Evolutionary conservation across 2,797 vertebrate species (phyloP).

Genomic region (Lindbergichthys nudifrons): DNA sequence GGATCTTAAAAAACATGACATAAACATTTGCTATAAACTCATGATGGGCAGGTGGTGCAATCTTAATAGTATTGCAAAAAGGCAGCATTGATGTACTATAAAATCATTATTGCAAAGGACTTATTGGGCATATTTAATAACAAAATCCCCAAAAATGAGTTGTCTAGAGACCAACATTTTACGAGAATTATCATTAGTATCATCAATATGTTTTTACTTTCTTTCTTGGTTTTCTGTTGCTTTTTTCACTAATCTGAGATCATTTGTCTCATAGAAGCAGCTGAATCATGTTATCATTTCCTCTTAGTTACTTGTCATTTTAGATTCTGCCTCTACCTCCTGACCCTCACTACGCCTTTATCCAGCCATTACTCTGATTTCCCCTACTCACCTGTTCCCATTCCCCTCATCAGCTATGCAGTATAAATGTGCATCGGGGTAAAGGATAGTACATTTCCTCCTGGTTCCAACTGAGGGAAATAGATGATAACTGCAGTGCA

Average conservation of each 20-base stretch:
- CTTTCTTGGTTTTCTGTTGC: neutral
- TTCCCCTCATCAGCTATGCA: neutral
- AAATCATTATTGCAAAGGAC: too few species aligned
- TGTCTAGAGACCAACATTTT: neutral
- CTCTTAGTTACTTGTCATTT: too few species aligned
- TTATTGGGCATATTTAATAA: neutral
- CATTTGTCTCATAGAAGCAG: too few species aligned
- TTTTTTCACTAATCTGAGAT: neutral
- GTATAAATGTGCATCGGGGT: neutral
- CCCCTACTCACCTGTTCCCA: neutral
- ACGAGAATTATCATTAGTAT: neutral
- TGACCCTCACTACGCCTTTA: neutral
- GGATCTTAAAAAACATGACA: neutral
- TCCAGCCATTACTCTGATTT: neutral
- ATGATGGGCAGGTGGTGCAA: neutral
- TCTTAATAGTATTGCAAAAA: neutral
- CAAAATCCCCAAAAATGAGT: neutral
- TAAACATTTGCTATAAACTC: too few species aligned
- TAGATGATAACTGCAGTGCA: neutral
- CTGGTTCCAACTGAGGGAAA: slow-evolving; percentile 9
- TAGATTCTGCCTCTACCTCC: too few species aligned
- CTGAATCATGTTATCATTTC: too few species aligned
- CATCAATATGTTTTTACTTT: neutral
- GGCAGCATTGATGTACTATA: too few species aligned
- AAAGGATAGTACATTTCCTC: neutral